Conservation (phyloP, 1,140 invertebrate genomes). For the Lucilia cuprina region DNA sequence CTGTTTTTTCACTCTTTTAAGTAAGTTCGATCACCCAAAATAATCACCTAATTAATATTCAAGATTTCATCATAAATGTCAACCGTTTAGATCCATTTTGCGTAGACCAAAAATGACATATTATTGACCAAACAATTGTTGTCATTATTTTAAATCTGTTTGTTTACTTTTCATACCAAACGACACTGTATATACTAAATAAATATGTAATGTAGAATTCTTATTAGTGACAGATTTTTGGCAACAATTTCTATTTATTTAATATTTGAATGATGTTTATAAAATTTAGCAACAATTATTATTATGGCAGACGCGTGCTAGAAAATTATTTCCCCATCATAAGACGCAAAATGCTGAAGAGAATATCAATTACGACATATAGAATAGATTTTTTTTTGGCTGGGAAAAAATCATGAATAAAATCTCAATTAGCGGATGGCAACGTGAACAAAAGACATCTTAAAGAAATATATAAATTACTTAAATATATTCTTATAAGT, state of each 20-base stretch:
- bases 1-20: no score
- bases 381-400: no score
- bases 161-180: not conserved
- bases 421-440: no score
- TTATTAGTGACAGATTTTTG: not conserved
- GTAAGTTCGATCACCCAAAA: no score
- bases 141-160: not conserved
- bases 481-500: no score
- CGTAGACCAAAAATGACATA: not conserved
- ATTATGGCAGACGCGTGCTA: not conserved
- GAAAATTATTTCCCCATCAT: not conserved
- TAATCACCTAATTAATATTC: not conserved
- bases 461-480: no score
- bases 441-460: no score
- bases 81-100: not conserved
- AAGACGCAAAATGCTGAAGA: not conserved
- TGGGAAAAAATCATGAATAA: no score
- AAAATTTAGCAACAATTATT: not conserved
- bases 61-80: not conserved
- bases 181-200: not conserved
- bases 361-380: slow-evolving; percentile 2
- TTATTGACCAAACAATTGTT: not conserved
- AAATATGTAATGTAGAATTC: not conserved
- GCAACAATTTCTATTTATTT: not conserved
- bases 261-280: not conserved